These are phyloP conservation scores for Acanthosepion pharaonis DNA, from an alignment of 2,888 invertebrate genomes.

Conservation along the genomic window DNA sequence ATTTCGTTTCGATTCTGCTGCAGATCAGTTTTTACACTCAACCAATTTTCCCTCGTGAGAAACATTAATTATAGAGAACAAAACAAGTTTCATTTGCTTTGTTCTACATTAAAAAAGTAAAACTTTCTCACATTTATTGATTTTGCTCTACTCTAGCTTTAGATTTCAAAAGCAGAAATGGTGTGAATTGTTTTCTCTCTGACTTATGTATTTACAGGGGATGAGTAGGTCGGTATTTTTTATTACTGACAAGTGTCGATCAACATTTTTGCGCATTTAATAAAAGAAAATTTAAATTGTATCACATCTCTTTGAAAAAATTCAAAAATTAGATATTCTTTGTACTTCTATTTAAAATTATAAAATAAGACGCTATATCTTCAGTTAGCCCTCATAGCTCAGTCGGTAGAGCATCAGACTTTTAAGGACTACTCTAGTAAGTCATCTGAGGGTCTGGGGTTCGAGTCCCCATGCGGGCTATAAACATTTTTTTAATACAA, in stretches of 20 bases:
- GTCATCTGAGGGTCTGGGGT: constrained; percentile 23
- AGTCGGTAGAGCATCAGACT: constrained; percentile 33
- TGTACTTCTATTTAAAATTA: neutral
- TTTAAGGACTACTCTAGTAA: neutral
- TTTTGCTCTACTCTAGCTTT: neutral
- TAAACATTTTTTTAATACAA: too few relatives aligned
- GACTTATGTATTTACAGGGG: neutral
- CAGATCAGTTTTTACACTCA: too few relatives aligned
- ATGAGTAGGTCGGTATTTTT: neutral
- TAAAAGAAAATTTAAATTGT: neutral
- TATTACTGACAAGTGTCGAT: neutral
- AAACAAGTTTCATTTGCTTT: neutral
- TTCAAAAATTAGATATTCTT: neutral
- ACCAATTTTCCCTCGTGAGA: too few relatives aligned
- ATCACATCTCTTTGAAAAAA: neutral
- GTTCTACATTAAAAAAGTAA: neutral
- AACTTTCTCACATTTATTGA: neutral
- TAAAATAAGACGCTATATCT: neutral
- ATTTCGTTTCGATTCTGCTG: too few relatives aligned
- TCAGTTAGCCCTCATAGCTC: neutral
- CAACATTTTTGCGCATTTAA: neutral
- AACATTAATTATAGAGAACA: neutral
- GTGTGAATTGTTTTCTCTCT: neutral
- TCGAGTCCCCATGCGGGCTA: constrained; percentile 33
- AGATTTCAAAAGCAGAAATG: too few relatives aligned